Conservation (phyloP, 2,797 vertebrate genomes). For the Epinephelus awoara region DNA sequence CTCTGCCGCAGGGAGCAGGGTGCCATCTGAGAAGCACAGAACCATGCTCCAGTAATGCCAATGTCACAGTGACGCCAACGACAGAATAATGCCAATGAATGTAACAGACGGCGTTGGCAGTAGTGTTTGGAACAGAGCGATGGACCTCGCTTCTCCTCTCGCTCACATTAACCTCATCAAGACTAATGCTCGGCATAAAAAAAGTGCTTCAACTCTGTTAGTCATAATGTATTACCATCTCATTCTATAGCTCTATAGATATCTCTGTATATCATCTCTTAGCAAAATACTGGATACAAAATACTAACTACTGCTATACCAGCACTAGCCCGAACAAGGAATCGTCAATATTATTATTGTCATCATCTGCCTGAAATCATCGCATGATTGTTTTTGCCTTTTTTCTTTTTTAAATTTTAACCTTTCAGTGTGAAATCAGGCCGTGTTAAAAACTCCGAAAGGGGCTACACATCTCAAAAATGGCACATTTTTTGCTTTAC, state of each 20-base stretch:
- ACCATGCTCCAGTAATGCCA: slow-evolving; percentile 69
- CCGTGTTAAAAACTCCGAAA: slow-evolving; percentile 69
- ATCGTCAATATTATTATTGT: slow-evolving; percentile 73
- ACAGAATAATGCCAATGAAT: slow-evolving; percentile 74
- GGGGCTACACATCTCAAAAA: slow-evolving; percentile 80
- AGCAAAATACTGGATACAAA: slow-evolving; percentile 87
- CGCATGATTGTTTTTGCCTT: slow-evolving; percentile 75
- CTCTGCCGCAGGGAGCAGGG: slow-evolving; percentile 43
- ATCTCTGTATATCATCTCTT: slow-evolving; percentile 84
- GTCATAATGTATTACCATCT: slow-evolving; percentile 79
- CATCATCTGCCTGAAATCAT: slow-evolving; percentile 75
- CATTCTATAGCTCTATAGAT: slow-evolving; percentile 86
- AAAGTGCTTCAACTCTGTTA: slow-evolving; percentile 89
- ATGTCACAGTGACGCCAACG: slow-evolving; percentile 79
- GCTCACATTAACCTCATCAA: slow-evolving; percentile 73
- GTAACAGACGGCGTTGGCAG: slow-evolving; percentile 76
- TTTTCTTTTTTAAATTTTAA: slow-evolving; percentile 52
- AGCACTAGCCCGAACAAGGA: slow-evolving; percentile 79
- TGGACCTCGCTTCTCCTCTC: slow-evolving; percentile 32
- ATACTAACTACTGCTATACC: slow-evolving; percentile 82
- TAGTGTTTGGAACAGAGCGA: slow-evolving; percentile 73
- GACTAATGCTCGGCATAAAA: slow-evolving; percentile 81
- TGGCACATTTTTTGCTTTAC: slow-evolving; percentile 84
- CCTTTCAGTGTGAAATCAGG: slow-evolving; percentile 78
- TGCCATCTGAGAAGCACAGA: slow-evolving; percentile 38